Evolutionary conservation across 2,888 invertebrate species (phyloP), one percentile per base, ranked within the genome.

Genomic region (Napeogenes inachia): DNA sequence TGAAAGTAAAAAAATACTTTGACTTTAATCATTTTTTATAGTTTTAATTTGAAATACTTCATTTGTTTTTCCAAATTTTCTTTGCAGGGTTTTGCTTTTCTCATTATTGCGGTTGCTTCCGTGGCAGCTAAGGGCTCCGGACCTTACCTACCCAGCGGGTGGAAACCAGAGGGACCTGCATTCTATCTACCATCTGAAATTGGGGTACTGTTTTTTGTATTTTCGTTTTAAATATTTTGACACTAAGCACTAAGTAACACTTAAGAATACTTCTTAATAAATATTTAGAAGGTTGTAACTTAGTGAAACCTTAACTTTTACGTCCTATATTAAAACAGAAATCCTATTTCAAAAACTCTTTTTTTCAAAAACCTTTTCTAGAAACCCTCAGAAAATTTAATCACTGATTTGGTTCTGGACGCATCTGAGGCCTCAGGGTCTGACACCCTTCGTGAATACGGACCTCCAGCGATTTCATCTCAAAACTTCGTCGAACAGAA

Each of bases 401-500:
- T 84, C 33, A 79, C 83, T 69, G 90, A 90, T 56, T 76, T 80
- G 45, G 78, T 87, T n/a, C 63, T 81, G 13, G 75, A 81, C 67
- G 85, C 85, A 45, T 84, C 87, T 0, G 89, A 87, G 61, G 85
- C 89, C 2, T 89, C 91, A 33, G 88, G 89, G 0, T 89, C 89
- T 10, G 89, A 91, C 57, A 85, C 87, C 57, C 87, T 92, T 13
- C 84, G 84, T 61, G 86, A 89, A 64, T 92, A 92, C 64, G 87
- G 87, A 13, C 89, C 92, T 6, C 91, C 92, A 5, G 89, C 89
- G 50, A 78, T 76, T 0, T 8, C 50, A 8, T 42, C 42, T 42
- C 50, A 30, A 10, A 50, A 50, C 30, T 10, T 50, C 5, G 50
- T 50, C 10, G 50, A 50, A 30, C 75, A 91, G 88, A 90, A 85